Evolutionary conservation across 2,113 vertebrate genomes (phyloP), one percentile per base, ranked within the genome.

Genomic region (Notothenia coriiceps): DNA sequence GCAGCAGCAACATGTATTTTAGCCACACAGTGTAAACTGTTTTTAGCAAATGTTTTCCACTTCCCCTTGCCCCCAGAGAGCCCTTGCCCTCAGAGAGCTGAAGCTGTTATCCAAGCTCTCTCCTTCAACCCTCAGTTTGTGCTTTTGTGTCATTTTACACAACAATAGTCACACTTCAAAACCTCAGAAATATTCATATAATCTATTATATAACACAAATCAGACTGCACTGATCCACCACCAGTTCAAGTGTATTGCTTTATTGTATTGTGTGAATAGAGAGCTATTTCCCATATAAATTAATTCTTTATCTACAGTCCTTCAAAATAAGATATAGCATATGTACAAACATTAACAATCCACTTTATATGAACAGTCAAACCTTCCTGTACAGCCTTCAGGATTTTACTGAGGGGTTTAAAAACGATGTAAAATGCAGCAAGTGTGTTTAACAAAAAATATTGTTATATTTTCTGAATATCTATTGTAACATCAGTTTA

Each of bases 271-370:
- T 54, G 72, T 74, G 44, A 75, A 56, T 69, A 72, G 51, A 79
- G 63, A 52, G 33, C 44, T 10, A 18, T 70, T 65, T 68, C 13
- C 70, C 35, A 47, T 77, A 85, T 90, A 85, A 87, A 82, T 83
- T 79, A 86, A 69, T 60, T 57, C 14, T 76, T 65, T 80, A 89
- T 87, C 56, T 76, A 80, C 82, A 87, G 50, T 80, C 61, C 59
- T 77, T 74, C 67, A 86, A 86, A 82, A 89, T 74, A 79, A 8
- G 9, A 54, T 59, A 52, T 60, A 67, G 13, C 29, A 47, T 74
- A 91, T 85, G 81, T 88, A 90, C 76, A 92, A 72, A 86, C 73
- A 83, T 82, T 60, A 79, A 79, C 52, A 77, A 51, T 74, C 5
- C 44, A 69, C 64, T 70, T 74, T 17, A 15, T 17, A 74, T 61